Conservation (phyloP, 2,113 vertebrate species). For the Protobothrops mucrosquamatus region DNA sequence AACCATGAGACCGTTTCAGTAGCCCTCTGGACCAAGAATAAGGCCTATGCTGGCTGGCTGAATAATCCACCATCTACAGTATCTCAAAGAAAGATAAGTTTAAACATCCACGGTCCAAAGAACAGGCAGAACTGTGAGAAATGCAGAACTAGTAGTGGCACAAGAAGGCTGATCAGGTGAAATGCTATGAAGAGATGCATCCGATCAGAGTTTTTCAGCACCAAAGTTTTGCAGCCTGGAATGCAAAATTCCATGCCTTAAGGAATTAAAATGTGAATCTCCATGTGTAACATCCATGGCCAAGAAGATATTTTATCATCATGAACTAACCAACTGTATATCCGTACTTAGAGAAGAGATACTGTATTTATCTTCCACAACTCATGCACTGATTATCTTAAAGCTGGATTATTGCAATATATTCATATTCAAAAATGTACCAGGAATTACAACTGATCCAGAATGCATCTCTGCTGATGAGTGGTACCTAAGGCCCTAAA, state of each 20-base stretch:
- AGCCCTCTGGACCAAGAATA: no score
- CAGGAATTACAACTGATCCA: not conserved
- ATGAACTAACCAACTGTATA: no score
- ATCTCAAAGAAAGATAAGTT: not conserved
- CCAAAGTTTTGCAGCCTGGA: no score
- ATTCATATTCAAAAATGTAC: not conserved
- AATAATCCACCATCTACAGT: not conserved
- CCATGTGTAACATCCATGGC: no score
- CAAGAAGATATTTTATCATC: no score
- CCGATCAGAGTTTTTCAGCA: not conserved
- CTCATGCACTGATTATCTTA: not conserved
- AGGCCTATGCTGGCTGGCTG: no score
- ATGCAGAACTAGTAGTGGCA: not conserved
- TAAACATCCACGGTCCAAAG: not conserved
- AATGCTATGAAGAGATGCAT: not conserved
- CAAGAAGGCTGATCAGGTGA: not conserved
- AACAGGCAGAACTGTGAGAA: not conserved
- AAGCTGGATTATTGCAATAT: not conserved
- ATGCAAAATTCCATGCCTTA: no score
- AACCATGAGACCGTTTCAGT: no score
- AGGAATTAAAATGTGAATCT: no score
- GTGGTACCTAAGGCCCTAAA: not conserved
- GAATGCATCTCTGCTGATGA: not conserved
- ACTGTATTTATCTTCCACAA: not conserved
- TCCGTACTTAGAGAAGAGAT: not conserved